Conservation (phyloP, 2,888 invertebrate genomes). For the Harpalus rubripes region DNA sequence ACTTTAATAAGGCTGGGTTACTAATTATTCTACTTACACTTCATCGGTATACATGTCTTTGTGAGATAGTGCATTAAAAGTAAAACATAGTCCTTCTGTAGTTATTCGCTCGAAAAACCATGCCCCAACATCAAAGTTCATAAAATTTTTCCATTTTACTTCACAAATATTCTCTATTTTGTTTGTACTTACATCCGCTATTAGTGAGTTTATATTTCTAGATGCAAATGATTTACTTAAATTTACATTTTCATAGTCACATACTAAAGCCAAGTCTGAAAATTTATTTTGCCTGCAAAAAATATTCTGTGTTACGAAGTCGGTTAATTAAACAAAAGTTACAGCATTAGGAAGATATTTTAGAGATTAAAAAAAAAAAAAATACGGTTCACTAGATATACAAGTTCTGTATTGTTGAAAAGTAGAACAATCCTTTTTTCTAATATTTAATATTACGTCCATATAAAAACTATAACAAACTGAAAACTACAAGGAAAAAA, state of each 20-base stretch:
- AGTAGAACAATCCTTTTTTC: no score
- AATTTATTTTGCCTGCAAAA: not conserved
- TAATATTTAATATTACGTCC: no score
- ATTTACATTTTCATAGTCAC: not conserved
- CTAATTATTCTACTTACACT: slow-evolving; percentile 75
- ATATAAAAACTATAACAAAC: no score
- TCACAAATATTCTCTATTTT: slow-evolving; percentile 4
- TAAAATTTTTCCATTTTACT: not conserved
- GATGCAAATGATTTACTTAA: not conserved
- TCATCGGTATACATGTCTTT: slow-evolving; percentile 80
- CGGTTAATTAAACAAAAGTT: no score
- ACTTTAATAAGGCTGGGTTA: no score
- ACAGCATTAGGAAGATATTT: no score
- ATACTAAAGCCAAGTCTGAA: not conserved
- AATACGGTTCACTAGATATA: no score
- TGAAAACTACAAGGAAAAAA: no score
- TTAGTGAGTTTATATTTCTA: not conserved
- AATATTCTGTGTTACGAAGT: no score
- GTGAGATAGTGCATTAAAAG: slow-evolving; percentile 83
- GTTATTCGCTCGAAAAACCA: slow-evolving; percentile 78
- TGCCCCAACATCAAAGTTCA: slow-evolving; percentile 70
- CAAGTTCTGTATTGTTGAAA: no score
- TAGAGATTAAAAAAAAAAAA: no score
- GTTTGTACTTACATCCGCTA: not conserved
- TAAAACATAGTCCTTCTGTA: slow-evolving; percentile 86